Conservation (phyloP, 1,140 invertebrate species). For the Portunus trituberculatus region DNA sequence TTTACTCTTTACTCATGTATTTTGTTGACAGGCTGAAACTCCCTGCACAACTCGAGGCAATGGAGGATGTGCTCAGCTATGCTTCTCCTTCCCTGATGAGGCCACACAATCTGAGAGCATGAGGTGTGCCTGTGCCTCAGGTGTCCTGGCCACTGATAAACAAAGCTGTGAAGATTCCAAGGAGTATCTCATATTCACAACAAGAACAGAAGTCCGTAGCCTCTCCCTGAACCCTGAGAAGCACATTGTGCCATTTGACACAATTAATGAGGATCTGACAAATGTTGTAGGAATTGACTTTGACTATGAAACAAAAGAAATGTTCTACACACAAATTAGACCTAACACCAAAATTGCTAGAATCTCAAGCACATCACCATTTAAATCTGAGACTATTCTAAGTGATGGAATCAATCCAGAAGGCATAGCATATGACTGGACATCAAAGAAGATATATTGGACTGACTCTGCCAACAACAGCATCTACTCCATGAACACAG, state of each 20-base stretch:
- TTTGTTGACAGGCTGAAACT: constrained; percentile 83
- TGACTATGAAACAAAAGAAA: constrained; percentile 92
- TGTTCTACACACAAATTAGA: constrained; percentile 95
- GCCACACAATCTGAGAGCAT: constrained; percentile 81
- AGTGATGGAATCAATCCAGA: constrained; percentile 93
- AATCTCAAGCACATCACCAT: constrained; percentile 83
- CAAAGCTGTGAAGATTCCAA: constrained; percentile 89
- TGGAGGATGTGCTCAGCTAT: constrained; percentile 95
- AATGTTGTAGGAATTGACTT: constrained; percentile 99
- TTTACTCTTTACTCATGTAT: not conserved
- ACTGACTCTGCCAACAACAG: constrained; percentile 96
- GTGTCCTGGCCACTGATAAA: constrained; percentile 84
- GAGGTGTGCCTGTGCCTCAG: constrained; percentile 94
- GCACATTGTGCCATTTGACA: constrained; percentile 91
- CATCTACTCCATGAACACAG: constrained; percentile 96
- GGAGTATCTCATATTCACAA: constrained; percentile 95
- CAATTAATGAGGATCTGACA: constrained; percentile 87
- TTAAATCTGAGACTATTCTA: constrained; percentile 78
- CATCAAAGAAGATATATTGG: constrained; percentile 98
- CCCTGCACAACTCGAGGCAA: constrained; percentile 88
- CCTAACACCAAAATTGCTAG: constrained; percentile 93
- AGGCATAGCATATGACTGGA: constrained; percentile 98
- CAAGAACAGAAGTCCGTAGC: constrained; percentile 93
- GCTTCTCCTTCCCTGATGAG: constrained; percentile 91
- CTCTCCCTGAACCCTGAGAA: constrained; percentile 91